Conservation (phyloP, 1,140 invertebrate genomes). For the Aleiodes sp. region DNA sequence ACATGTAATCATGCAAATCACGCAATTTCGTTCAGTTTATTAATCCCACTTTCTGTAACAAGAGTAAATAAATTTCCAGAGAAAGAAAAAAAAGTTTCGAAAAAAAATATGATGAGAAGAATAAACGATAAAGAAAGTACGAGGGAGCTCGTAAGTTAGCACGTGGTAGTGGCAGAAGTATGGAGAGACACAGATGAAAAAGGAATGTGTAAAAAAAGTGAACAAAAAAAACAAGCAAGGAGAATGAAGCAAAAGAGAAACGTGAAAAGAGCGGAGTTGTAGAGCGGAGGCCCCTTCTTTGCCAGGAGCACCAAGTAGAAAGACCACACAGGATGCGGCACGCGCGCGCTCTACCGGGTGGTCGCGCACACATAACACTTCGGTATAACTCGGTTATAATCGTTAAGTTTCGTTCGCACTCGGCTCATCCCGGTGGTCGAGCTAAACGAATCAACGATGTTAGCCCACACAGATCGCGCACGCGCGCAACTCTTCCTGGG, state of each 20-base stretch:
- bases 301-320: constrained; percentile 25
- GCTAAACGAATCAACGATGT: constrained; percentile 44
- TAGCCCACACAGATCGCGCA: constrained; percentile 66
- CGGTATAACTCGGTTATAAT: constrained; percentile 4
- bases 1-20: constrained; percentile 21
- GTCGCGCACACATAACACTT: constrained; percentile 54
- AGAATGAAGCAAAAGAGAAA: constrained; percentile 16
- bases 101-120: constrained; percentile 41
- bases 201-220: constrained; percentile 30
- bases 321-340: constrained; percentile 67
- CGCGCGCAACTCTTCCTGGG: constrained; percentile 65
- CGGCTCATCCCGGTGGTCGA: constrained; percentile 53
- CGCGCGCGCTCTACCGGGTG: constrained; percentile 68
- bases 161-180: constrained; percentile 58
- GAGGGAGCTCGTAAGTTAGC: constrained; percentile 63
- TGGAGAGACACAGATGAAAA: constrained; percentile 37
- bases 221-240: constrained; percentile 33
- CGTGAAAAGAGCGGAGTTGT: constrained; percentile 19
- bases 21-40: constrained; percentile 13
- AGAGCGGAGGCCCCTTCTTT: constrained; percentile 20
- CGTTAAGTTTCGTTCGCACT: constrained; percentile 30
- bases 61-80: not conserved
- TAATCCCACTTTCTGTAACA: constrained; percentile 15
- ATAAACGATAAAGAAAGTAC: constrained; percentile 42
- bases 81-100: constrained; percentile 23